phyloP scores from a whole-genome alignment of 2,797 vertebrate genomes.

The Myotis pilosus region DNA sequence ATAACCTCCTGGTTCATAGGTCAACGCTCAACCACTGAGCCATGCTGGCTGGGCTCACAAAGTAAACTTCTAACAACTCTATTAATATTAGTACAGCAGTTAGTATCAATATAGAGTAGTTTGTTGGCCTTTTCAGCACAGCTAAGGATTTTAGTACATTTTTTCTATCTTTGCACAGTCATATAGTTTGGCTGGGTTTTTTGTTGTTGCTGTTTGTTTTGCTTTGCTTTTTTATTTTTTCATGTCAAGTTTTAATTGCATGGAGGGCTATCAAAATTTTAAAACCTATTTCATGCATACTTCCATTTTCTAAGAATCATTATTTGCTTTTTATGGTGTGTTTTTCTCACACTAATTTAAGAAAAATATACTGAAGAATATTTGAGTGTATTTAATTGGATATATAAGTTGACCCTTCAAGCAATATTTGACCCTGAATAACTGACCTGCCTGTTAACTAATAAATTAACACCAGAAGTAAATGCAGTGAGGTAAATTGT shows the following conservation, averaged over 20 bases:
- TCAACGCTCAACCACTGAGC: no score
- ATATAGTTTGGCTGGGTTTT: background rate
- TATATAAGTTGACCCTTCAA: conserved; percentile 48
- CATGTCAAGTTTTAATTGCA: background rate
- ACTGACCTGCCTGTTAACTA: conserved; percentile 43
- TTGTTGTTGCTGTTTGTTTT: background rate
- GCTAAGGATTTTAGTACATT: conserved; percentile 9
- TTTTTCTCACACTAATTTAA: background rate
- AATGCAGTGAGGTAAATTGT: conserved; percentile 37
- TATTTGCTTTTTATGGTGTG: background rate
- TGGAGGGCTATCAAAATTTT: background rate
- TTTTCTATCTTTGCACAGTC: background rate
- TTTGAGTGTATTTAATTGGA: conserved; percentile 38
- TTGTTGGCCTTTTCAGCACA: conserved; percentile 1
- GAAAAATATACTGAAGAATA: conserved; percentile 36
- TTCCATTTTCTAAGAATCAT: background rate
- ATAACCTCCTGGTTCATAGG: no score
- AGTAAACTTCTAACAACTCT: background rate
- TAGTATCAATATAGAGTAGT: background rate
- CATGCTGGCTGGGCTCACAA: background rate
- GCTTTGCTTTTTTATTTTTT: background rate
- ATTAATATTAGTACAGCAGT: background rate
- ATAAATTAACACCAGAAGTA: conserved; percentile 20
- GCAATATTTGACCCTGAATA: conserved; percentile 40
- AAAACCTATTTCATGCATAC: background rate